These are phyloP conservation scores for Oceanodroma tethys DNA, from an alignment of 2,113 vertebrate species.

Conservation along the genomic window DNA sequence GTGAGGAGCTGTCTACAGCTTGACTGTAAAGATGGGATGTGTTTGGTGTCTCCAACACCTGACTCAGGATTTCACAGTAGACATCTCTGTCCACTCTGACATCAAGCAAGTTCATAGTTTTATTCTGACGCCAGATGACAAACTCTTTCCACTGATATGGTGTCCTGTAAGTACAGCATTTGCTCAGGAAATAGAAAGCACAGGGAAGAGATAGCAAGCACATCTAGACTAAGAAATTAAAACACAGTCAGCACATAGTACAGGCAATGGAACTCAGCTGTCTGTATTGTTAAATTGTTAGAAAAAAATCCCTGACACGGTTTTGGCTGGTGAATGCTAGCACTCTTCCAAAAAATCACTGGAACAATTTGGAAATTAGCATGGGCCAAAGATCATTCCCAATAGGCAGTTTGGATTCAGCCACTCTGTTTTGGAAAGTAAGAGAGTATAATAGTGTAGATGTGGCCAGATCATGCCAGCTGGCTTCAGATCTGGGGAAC, in stretches of 20 bases:
- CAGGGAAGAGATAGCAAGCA: not conserved
- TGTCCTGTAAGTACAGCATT: not conserved
- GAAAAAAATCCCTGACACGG: not conserved
- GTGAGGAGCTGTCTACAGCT: not conserved
- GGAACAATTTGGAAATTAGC: constrained; percentile 57
- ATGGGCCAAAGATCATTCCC: constrained; percentile 54
- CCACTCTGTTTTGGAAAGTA: constrained; percentile 26
- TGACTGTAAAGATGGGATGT: not conserved
- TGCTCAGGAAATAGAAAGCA: not conserved
- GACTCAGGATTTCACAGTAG: not conserved
- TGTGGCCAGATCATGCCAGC: constrained; percentile 15
- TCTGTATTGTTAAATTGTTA: constrained; percentile 9
- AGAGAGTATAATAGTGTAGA: constrained; percentile 20
- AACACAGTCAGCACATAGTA: not conserved
- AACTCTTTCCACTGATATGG: not conserved
- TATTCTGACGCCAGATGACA: not conserved
- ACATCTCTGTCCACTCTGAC: not conserved
- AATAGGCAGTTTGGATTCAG: constrained; percentile 47
- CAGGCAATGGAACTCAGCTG: not conserved
- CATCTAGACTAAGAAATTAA: not conserved
- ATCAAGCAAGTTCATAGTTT: not conserved
- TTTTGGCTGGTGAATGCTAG: constrained; percentile 43
- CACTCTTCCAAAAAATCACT: constrained; percentile 54
- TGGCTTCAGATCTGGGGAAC: not conserved
- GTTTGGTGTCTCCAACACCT: not conserved